Conservation (phyloP, 1,140 invertebrate genomes). For the Anoplophora glabripennis region DNA sequence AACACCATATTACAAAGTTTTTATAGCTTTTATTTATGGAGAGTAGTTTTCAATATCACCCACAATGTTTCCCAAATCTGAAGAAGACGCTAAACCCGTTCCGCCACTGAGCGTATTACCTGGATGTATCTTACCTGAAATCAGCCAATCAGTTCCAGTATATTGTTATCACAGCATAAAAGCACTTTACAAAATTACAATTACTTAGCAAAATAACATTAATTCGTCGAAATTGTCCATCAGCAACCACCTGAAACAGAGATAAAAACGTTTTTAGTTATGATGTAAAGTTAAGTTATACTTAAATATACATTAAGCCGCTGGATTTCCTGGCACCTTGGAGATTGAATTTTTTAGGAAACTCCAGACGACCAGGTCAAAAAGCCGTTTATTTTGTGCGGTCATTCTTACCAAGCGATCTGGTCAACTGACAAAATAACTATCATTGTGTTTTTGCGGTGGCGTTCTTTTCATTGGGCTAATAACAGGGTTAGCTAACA, state of each 20-base stretch:
- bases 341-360: background rate
- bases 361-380: too few relatives aligned
- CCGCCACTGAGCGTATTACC: too few relatives aligned
- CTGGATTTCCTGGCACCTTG: constrained; percentile 13
- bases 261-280: constrained; percentile 9
- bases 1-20: too few relatives aligned
- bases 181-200: constrained; percentile 17
- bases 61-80: too few relatives aligned
- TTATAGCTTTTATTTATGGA: too few relatives aligned
- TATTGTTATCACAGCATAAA: background rate
- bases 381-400: background rate
- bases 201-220: constrained; percentile 11
- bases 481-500: constrained; percentile 4
- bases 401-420: background rate
- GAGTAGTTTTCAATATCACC: too few relatives aligned
- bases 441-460: constrained; percentile 15
- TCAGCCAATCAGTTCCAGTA: too few relatives aligned
- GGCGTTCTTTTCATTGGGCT: constrained; percentile 6
- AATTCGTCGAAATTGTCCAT: background rate
- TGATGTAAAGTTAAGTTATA: constrained; percentile 9
- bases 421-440: constrained; percentile 8
- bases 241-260: background rate
- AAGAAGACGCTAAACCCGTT: too few relatives aligned
- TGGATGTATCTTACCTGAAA: too few relatives aligned
- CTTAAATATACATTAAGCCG: constrained; percentile 16